These are phyloP conservation scores for Synanceia verrucosa DNA, from an alignment of 2,797 vertebrate genomes.

Conservation along the genomic window DNA sequence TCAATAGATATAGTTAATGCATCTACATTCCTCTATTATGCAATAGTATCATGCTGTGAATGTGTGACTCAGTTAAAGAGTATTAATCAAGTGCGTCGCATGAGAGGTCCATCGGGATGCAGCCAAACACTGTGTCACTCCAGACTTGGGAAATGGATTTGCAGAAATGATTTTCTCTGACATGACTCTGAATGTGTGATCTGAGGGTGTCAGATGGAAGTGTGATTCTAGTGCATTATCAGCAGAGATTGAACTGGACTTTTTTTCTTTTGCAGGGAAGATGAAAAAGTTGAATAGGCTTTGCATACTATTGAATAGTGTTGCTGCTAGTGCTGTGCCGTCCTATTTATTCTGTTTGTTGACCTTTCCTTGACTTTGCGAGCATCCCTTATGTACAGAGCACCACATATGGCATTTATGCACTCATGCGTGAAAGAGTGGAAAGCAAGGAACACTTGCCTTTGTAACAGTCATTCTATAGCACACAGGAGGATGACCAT, in stretches of 20 bases:
- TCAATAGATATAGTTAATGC: neutral
- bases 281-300: slow-evolving; percentile 8
- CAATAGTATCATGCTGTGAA: neutral
- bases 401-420: slow-evolving; percentile 15
- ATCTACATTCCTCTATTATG: neutral
- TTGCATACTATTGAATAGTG: neutral
- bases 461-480: neutral
- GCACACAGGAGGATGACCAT: neutral
- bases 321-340: neutral
- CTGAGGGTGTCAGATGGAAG: slow-evolving; percentile 52
- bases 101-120: neutral
- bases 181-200: slow-evolving; percentile 56
- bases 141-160: slow-evolving; percentile 40
- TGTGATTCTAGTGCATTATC: slow-evolving; percentile 49
- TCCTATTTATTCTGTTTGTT: slow-evolving; percentile 19
- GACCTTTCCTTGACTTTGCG: slow-evolving; percentile 20
- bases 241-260: slow-evolving; percentile 11
- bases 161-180: slow-evolving; percentile 41
- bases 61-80: neutral
- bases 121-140: slow-evolving; percentile 18
- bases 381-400: neutral
- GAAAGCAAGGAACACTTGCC: neutral
- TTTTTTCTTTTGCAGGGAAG: neutral
- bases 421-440: neutral
- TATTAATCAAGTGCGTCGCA: slow-evolving; percentile 2